Evolutionary conservation across 1,140 invertebrate species (phyloP).

Genomic region (Drosophila athabasca): DNA sequence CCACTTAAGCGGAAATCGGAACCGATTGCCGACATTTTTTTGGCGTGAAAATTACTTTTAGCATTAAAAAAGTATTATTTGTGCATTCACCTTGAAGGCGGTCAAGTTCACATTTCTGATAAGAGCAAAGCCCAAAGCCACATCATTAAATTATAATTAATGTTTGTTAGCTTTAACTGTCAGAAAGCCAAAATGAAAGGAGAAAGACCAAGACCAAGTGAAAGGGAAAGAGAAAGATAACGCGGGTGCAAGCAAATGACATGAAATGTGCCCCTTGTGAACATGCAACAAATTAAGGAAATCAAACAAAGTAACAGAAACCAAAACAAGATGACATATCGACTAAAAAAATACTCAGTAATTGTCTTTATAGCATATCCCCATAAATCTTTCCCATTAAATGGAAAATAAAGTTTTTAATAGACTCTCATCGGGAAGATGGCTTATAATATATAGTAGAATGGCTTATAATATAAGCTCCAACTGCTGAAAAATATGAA

Average conservation of each 20-base stretch:
- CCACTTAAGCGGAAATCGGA: neutral
- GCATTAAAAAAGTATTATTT: constrained; percentile 5
- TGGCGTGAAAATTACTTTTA: constrained; percentile 16
- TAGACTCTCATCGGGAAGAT: no score
- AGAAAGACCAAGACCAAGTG: neutral
- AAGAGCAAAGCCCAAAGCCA: constrained; percentile 5
- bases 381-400: no score
- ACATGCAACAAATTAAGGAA: constrained; percentile 50
- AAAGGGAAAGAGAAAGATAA: constrained; percentile 2
- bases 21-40: constrained; percentile 37
- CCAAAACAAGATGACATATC: neutral
- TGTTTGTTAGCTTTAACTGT: constrained; percentile 31
- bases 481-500: no score
- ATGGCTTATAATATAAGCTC: no score
- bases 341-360: no score
- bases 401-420: no score
- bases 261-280: constrained; percentile 18
- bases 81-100: constrained; percentile 34
- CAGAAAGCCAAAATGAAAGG: constrained; percentile 4
- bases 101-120: constrained; percentile 36
- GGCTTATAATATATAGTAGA: no score
- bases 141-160: constrained; percentile 28
- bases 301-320: constrained; percentile 21
- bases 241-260: constrained; percentile 12
- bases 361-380: no score